These are phyloP conservation scores for Dolomedes plantarius DNA, from an alignment of 2,888 invertebrate species.

Conservation along the genomic window DNA sequence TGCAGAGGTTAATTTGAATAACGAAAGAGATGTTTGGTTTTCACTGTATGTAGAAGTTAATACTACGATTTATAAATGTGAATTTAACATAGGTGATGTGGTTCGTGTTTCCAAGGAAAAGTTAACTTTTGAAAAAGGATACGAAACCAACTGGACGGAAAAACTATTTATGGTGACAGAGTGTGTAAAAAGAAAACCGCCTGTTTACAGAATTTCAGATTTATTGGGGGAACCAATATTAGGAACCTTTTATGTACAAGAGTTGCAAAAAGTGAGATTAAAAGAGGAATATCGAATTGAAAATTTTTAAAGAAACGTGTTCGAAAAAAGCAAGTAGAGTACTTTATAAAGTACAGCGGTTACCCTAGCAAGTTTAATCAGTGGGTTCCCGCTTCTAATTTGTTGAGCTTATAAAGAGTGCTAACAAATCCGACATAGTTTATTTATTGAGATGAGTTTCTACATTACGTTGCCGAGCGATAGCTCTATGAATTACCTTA, in stretches of 20 bases:
- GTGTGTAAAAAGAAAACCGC: constrained; percentile 24
- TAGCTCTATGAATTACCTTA: constrained; percentile 8
- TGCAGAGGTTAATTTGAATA: background rate
- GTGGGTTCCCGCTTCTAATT: constrained; percentile 23
- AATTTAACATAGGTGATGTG: constrained; percentile 8
- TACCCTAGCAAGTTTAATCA: constrained; percentile 17
- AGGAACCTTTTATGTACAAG: constrained; percentile 31
- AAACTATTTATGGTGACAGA: constrained; percentile 34
- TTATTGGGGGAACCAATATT: constrained; percentile 5
- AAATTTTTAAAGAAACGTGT: constrained; percentile 23
- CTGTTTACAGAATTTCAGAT: constrained; percentile 13
- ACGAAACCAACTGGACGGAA: constrained; percentile 37
- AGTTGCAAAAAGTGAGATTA: constrained; percentile 33
- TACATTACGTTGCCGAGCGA: constrained; percentile 21
- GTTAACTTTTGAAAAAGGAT: constrained; percentile 23
- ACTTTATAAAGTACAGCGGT: constrained; percentile 10
- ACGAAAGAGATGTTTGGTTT: constrained; percentile 9
- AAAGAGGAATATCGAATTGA: constrained; percentile 21
- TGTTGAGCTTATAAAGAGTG: constrained; percentile 28
- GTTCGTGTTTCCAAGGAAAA: constrained; percentile 41
- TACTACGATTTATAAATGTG: background rate
- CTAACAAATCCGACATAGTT: background rate
- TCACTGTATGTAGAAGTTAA: background rate
- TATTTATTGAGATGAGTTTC: constrained; percentile 17
- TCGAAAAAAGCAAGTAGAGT: background rate